Base-by-base conservation (phyloP, 2,797 vertebrate genomes). In the Austrolebias charrua region DNA sequence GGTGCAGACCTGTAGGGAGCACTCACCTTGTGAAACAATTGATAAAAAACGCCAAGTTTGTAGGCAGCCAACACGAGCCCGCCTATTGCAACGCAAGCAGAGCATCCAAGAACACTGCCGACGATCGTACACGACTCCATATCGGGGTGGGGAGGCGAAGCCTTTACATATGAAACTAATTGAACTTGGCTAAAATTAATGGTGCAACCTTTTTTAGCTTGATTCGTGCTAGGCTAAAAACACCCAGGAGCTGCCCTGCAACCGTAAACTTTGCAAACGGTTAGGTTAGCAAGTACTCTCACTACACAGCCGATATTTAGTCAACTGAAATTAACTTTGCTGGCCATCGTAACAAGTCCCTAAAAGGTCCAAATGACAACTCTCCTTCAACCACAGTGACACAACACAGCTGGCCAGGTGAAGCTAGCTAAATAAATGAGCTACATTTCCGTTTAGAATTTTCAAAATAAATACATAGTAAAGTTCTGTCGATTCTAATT, bases 21-120 rank as follows among this genome's bases (percentile, higher is more conserved):
- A 63, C 85, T 66, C 86, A 98, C 95, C 95, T 95, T 94, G 76
- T 96, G 93, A 62, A 91, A 84, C 33, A 96, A 80, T 63, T 93
- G 95, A 80, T 95, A 94, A 47, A 97, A 50, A 28, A 96, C 79
- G 4, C 96, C 95, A 76, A 97, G 77, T 89, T 81, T 93, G 75
- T 93, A 89, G 2, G 87, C 91, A 35, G 78, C 73, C 19, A 85
- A 83, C 58, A 94, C 4, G 16, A 94, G 52, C 0, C 76, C 88
- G 18, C 77, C 76, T 6, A 89, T 29, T 12, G 52, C 72, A 18
- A 86, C 16, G 28, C 62, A 65, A 10, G 71, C 64, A 19, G 45
- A 69, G 56, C 79, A 86, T 46, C 89, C 83, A 0, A 90, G 48
- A 19, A 74, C 20, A 18, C 69, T 33, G 13, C 65, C 48, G 9